Conservation (phyloP, 1,140 invertebrate genomes). For the Monomorium pharaonis region DNA sequence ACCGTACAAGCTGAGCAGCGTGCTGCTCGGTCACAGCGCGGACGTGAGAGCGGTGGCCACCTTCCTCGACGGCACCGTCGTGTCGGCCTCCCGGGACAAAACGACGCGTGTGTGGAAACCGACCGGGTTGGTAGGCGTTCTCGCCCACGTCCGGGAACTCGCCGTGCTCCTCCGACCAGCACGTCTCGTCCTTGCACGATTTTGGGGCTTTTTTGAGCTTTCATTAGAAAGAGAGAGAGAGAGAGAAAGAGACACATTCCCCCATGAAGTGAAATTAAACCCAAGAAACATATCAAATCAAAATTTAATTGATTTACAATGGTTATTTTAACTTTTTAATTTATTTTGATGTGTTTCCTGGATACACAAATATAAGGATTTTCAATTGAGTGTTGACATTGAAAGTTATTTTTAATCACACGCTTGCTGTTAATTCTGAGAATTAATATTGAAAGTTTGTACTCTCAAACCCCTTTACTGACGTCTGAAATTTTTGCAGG, state of each 20-base stretch:
- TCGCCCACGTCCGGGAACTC: background rate
- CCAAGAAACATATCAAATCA: too few species aligned
- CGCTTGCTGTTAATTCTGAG: background rate
- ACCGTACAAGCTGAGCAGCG: slow-evolving; percentile 91
- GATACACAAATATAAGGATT: background rate
- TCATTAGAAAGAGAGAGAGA: background rate
- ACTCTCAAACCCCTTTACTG: background rate
- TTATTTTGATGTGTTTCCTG: too few species aligned
- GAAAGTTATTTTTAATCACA: background rate
- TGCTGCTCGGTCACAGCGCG: slow-evolving; percentile 91
- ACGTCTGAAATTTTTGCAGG: slow-evolving; percentile 76
- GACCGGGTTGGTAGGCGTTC: slow-evolving; percentile 86
- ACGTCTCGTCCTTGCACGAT: background rate
- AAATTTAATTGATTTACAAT: too few species aligned
- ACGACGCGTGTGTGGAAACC: slow-evolving; percentile 94
- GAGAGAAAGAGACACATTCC: background rate
- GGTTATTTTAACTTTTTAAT: too few species aligned
- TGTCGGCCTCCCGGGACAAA: slow-evolving; percentile 95
- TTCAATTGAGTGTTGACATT: background rate
- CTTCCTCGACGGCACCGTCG: slow-evolving; percentile 89
- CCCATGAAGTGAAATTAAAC: too few species aligned
- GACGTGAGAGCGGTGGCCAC: slow-evolving; percentile 92
- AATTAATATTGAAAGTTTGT: background rate
- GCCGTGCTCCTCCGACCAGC: background rate
- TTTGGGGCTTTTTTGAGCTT: background rate